These are phyloP conservation scores for Timema cristinae DNA, from an alignment of 2,888 invertebrate species.

Conservation along the genomic window DNA sequence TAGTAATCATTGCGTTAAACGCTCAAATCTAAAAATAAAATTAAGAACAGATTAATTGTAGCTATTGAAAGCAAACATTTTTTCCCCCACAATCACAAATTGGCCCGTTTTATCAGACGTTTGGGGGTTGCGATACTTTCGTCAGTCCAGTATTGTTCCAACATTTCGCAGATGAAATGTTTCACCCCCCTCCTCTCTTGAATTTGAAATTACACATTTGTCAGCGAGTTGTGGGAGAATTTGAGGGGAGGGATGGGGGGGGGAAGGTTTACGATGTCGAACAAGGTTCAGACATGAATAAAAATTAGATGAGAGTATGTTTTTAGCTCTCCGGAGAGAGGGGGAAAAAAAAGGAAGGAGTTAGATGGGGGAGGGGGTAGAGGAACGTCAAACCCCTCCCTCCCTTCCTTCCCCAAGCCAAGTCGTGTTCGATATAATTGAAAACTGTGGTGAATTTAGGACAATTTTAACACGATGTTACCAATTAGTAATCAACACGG, in stretches of 20 bases:
- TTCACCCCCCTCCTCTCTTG: constrained; percentile 7
- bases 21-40: too few species aligned
- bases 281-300: constrained; percentile 13
- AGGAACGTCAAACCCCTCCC: neutral
- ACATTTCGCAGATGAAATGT: constrained; percentile 14
- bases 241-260: too few species aligned
- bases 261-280: constrained; percentile 2
- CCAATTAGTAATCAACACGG: constrained; percentile 13
- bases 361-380: neutral
- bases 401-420: neutral
- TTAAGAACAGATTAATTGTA: too few species aligned
- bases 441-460: neutral
- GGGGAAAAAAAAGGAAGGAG: neutral
- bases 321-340: constrained; percentile 3
- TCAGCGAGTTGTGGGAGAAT: neutral
- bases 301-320: constrained; percentile 6
- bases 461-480: neutral
- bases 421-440: constrained; percentile 13
- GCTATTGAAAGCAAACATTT: too few species aligned
- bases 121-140: too few species aligned
- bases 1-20: too few species aligned
- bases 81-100: too few species aligned
- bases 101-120: too few species aligned
- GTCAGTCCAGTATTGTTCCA: neutral
- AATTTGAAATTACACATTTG: constrained; percentile 12